Evolutionary conservation across 2,888 invertebrate genomes (phyloP).

Genomic region (Tenthredo scrophulariae): DNA sequence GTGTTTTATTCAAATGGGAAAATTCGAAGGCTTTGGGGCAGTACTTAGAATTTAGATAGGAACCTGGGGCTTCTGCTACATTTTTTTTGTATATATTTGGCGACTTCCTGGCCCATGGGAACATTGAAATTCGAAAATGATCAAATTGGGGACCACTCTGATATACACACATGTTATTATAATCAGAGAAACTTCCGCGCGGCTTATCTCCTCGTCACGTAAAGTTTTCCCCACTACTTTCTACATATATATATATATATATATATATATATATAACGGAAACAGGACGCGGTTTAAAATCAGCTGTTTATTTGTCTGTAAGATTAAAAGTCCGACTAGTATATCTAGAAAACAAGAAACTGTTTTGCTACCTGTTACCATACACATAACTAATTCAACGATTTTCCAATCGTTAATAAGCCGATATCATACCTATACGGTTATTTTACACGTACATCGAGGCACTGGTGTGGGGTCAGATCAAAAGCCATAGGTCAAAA

Average conservation of each 20-base stretch:
- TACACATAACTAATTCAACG: not conserved
- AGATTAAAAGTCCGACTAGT: not conserved
- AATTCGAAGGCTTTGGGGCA: too few species aligned
- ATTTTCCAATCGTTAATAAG: not conserved
- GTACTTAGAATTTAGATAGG: too few species aligned
- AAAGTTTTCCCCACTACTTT: not conserved
- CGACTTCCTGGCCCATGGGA: too few species aligned
- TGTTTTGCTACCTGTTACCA: not conserved
- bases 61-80: too few species aligned
- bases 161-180: not conserved
- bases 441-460: not conserved
- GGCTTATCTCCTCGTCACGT: not conserved
- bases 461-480: not conserved
- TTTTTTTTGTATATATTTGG: too few species aligned
- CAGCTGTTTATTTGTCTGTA: constrained; percentile 19
- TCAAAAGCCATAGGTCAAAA: constrained; percentile 21
- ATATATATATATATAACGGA: not conserved
- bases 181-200: not conserved
- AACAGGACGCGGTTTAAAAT: constrained; percentile 29
- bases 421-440: not conserved
- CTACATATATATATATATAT: not conserved
- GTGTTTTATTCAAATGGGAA: too few species aligned
- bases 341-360: not conserved
- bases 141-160: too few species aligned
- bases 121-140: too few species aligned